Conservation (phyloP, 2,113 vertebrate species). For the Carlito syrichta region DNA sequence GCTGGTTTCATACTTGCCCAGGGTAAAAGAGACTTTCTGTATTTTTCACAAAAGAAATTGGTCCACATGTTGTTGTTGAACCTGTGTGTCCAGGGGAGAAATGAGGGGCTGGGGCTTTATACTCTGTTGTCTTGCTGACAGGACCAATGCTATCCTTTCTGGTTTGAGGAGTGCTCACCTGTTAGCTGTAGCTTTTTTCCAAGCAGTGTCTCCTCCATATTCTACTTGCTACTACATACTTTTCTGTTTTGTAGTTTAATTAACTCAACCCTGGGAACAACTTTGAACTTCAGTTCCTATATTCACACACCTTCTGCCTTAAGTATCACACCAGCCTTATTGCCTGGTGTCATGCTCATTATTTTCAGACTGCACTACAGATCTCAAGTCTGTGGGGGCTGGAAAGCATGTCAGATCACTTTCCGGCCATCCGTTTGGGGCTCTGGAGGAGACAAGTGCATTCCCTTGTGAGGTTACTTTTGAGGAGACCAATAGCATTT, state of each 20-base stretch:
- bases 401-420: not conserved
- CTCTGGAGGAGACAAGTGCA: not conserved
- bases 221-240: not conserved
- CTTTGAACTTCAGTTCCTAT: not conserved
- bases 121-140: not conserved
- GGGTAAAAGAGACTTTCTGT: not conserved
- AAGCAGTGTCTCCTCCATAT: not conserved
- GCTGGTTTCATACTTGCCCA: not conserved
- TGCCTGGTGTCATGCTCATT: not conserved
- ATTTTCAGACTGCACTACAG: not conserved
- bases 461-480: not conserved
- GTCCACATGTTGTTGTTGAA: not conserved
- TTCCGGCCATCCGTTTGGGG: not conserved
- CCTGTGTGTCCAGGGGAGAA: not conserved
- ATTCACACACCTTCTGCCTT: not conserved
- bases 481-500: not conserved
- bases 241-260: not conserved
- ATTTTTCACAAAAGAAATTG: not conserved
- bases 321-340: not conserved
- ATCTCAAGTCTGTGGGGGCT: not conserved
- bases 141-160: not conserved
- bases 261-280: not conserved
- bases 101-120: not conserved
- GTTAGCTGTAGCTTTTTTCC: not conserved
- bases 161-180: not conserved